Conservation (phyloP, 2,113 vertebrate species). For the Caranx ignobilis region DNA sequence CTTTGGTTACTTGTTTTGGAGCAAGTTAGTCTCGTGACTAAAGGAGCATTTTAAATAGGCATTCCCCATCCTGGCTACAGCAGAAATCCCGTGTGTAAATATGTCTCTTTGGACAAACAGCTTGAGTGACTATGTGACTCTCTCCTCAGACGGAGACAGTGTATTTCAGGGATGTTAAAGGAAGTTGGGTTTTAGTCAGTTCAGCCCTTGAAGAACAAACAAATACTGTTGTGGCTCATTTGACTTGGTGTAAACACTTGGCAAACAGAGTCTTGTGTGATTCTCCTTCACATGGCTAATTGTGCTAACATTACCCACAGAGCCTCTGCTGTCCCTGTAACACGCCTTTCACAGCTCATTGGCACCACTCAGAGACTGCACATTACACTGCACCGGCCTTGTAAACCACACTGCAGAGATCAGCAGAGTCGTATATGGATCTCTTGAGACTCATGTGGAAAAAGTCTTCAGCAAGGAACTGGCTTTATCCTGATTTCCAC, state of each 20-base stretch:
- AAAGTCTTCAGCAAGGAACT: not conserved
- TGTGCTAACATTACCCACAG: slow-evolving; percentile 34
- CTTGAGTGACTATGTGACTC: not conserved
- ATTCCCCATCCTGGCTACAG: not conserved
- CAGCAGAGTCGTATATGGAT: slow-evolving; percentile 27
- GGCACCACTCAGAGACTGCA: slow-evolving; percentile 28
- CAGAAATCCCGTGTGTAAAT: slow-evolving; percentile 4
- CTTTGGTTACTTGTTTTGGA: slow-evolving; percentile 34
- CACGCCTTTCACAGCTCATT: slow-evolving; percentile 36
- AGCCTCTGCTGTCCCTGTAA: slow-evolving; percentile 39
- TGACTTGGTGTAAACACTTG: slow-evolving; percentile 51
- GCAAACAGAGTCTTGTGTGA: slow-evolving; percentile 43
- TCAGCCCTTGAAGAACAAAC: slow-evolving; percentile 42
- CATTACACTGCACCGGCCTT: slow-evolving; percentile 5
- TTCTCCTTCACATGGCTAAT: slow-evolving; percentile 44
- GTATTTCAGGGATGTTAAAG: slow-evolving; percentile 15
- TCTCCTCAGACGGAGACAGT: not conserved
- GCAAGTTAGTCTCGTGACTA: not conserved
- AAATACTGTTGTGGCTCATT: slow-evolving; percentile 27
- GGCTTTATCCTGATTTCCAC: not conserved
- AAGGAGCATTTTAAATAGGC: not conserved
- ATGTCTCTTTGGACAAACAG: slow-evolving; percentile 7
- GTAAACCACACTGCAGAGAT: slow-evolving; percentile 34
- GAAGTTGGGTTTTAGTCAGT: slow-evolving; percentile 42
- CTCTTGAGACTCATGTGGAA: not conserved